Percentiles rank a stretch among this genome's conserved stretches.
phyloP scores from a whole-genome alignment of 2,113 vertebrate species.

The Urocitellus parryii region DNA sequence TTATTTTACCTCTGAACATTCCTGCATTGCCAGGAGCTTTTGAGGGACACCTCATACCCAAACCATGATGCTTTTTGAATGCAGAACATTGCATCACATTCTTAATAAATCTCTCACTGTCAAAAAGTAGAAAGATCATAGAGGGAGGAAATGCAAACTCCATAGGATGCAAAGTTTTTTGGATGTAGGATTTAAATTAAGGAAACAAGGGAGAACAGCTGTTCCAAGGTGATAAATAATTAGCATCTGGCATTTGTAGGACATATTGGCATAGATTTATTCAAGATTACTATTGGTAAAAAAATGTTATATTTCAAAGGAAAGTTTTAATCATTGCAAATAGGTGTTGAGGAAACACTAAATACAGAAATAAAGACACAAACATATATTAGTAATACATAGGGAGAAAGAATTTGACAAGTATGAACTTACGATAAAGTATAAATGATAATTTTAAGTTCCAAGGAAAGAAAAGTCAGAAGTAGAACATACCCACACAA shows the following conservation, averaged over 20 bases:
- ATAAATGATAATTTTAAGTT: neutral
- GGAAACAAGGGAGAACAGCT: neutral
- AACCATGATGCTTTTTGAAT: neutral
- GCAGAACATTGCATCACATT: neutral
- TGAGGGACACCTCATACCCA: too few species aligned
- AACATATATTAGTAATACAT: neutral
- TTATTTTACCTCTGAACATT: too few species aligned
- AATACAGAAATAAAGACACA: neutral
- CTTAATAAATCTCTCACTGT: neutral
- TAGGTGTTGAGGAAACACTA: neutral
- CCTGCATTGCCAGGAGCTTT: too few species aligned
- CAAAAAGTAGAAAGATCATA: neutral
- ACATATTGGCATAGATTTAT: neutral
- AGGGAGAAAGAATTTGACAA: neutral
- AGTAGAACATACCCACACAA: neutral
- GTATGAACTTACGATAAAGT: neutral
- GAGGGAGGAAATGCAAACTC: neutral
- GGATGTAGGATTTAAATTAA: constrained; percentile 5
- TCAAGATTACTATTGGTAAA: neutral
- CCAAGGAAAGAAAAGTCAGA: neutral
- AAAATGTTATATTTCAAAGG: neutral
- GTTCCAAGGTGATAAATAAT: constrained; percentile 39
- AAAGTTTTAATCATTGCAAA: neutral
- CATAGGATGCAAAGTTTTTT: neutral
- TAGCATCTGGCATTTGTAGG: neutral